Conservation (phyloP, 2,888 invertebrate species). For the Serripes groenlandicus region DNA sequence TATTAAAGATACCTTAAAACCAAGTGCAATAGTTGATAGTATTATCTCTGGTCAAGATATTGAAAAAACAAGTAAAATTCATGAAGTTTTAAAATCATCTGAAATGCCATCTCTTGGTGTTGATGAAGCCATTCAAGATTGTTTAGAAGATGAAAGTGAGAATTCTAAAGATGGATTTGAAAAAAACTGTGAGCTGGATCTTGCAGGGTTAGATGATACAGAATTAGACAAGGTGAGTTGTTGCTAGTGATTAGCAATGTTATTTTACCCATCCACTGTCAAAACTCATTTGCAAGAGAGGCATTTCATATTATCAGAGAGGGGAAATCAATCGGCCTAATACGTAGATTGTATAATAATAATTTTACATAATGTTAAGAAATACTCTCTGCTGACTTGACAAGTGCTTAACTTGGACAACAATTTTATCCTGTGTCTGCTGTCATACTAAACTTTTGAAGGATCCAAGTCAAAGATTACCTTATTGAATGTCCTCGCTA, state of each 20-base stretch:
- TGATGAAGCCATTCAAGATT: slow-evolving; percentile 80
- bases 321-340: too few relatives aligned
- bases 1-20: neutral
- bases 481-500: too few relatives aligned
- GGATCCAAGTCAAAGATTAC: too few relatives aligned
- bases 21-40: slow-evolving; percentile 10
- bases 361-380: too few relatives aligned
- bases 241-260: neutral
- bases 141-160: slow-evolving; percentile 70
- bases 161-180: slow-evolving; percentile 62
- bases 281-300: too few relatives aligned
- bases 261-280: too few relatives aligned
- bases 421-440: too few relatives aligned
- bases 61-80: neutral
- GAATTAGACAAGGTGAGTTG: slow-evolving; percentile 91
- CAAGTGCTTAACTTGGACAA: too few relatives aligned
- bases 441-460: too few relatives aligned
- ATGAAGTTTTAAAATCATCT: neutral
- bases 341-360: too few relatives aligned
- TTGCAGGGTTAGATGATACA: slow-evolving; percentile 93
- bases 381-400: too few relatives aligned
- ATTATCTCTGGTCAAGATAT: neutral
- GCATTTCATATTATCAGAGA: too few relatives aligned
- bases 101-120: slow-evolving; percentile 43
- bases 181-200: slow-evolving; percentile 89